phyloP scores from a whole-genome alignment of 2,888 invertebrate genomes.

The Caprella mutica region DNA sequence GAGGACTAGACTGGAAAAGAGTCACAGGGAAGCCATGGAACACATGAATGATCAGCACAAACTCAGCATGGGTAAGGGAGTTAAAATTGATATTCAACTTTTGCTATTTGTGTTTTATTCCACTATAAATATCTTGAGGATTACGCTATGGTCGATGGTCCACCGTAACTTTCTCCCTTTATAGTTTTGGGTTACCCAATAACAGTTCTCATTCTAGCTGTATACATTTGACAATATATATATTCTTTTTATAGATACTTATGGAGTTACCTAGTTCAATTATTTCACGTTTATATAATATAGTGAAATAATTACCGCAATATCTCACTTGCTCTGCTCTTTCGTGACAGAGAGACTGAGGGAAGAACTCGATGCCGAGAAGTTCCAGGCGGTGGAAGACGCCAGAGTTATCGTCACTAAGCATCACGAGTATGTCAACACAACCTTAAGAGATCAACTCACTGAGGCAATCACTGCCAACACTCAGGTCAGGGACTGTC shows the following conservation, averaged over 20 bases:
- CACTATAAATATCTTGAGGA: too few relatives aligned
- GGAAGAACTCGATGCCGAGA: conserved; percentile 32
- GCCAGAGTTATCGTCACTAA: conserved; percentile 26
- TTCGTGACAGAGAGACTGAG: conserved; percentile 23
- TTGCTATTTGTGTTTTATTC: too few relatives aligned
- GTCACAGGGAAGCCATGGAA: conserved; percentile 37
- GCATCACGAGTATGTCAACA: conserved; percentile 25
- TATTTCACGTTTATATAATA: not conserved
- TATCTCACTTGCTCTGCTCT: not conserved
- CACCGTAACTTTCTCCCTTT: too few relatives aligned
- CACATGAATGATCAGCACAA: conserved; percentile 27
- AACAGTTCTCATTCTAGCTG: too few relatives aligned
- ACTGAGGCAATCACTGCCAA: conserved; percentile 19
- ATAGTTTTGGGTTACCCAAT: too few relatives aligned
- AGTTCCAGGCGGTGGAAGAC: conserved; percentile 32
- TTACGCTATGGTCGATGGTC: too few relatives aligned
- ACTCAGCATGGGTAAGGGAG: conserved; percentile 32
- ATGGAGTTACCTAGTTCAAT: not conserved
- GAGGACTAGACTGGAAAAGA: conserved; percentile 44
- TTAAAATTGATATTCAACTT: too few relatives aligned
- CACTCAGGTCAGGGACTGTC: conserved; percentile 25
- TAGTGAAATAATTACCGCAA: too few relatives aligned
- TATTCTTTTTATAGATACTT: not conserved
- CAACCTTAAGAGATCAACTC: conserved; percentile 25
- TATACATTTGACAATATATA: not conserved